Conservation (phyloP, 2,888 invertebrate genomes). For the Cantharis rustica region DNA sequence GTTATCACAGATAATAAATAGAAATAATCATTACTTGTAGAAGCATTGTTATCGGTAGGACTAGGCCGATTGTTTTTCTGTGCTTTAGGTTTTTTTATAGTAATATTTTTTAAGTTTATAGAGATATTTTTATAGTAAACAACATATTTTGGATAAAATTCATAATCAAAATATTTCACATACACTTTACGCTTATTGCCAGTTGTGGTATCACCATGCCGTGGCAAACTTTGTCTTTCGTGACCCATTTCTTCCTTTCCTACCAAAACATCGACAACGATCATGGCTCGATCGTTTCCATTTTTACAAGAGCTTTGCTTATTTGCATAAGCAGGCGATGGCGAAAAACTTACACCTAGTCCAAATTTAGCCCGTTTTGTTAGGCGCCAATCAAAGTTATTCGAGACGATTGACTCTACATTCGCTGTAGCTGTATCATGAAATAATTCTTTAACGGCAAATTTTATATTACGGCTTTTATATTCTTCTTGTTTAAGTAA, state of each 20-base stretch:
- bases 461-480: slow-evolving; percentile 24
- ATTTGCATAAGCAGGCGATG: slow-evolving; percentile 40
- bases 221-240: background rate
- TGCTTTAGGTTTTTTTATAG: background rate
- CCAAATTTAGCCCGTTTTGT: slow-evolving; percentile 42
- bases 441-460: slow-evolving; percentile 31
- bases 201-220: slow-evolving; percentile 43
- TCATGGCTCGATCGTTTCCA: slow-evolving; percentile 43
- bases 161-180: slow-evolving; percentile 51
- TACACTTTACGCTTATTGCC: slow-evolving; percentile 42
- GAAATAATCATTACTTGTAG: too few species aligned
- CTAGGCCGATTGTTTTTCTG: background rate
- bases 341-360: slow-evolving; percentile 47
- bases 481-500: slow-evolving; percentile 41
- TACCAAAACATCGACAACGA: slow-evolving; percentile 45
- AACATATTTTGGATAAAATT: slow-evolving; percentile 50
- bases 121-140: slow-evolving; percentile 34
- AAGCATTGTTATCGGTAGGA: background rate
- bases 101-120: too few species aligned
- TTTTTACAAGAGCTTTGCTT: slow-evolving; percentile 37
- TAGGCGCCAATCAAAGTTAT: slow-evolving; percentile 46
- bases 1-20: too few species aligned
- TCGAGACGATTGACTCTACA: slow-evolving; percentile 39
- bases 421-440: slow-evolving; percentile 43
- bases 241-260: slow-evolving; percentile 32